Evolutionary conservation across 2,113 vertebrate species (phyloP), one percentile per base, ranked within the genome.

Genomic region (Chiloscyllium plagiosum): DNA sequence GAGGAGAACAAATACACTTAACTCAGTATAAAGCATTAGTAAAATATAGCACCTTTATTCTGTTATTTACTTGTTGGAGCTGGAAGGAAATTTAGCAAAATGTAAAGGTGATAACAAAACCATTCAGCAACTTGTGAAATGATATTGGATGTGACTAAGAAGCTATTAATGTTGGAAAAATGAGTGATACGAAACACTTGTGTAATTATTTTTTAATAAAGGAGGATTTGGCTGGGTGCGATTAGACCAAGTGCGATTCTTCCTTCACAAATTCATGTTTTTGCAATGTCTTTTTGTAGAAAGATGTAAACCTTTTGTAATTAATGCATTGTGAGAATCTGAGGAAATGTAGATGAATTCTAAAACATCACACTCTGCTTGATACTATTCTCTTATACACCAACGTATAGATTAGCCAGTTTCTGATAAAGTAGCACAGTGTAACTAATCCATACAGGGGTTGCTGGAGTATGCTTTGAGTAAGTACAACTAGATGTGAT

Each of bases 51-150:
- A 61, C 61, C 65, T n/a, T 93, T 66, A 8, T 90, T 93, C 65
- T 65, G 37, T 37, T 20, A n/a, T 93, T 66, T n/a, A 93, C 66
- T 93, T 17, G 8, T 37, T 22, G 61, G 37, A 93, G 33, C 17
- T 37, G 33, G 61, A 42, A 90, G 26, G 22, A 90, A 90, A 90
- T 90, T 90, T 90, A 93, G 1, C 89, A 93, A n/a, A 90, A n/a
- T 66, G 6, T 17, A 20, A 33, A 37, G 5, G 19, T 93, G 65
- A 93, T 17, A 66, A 37, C 56, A 93, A 93, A 66, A 66, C 61
- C 65, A 90, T 90, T 93, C 66, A 93, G 29, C 37, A 66, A 37
- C 56, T 65, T 87, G 13, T 37, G 61, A 20, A 66, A 93, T 93
- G 33, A 61, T 37, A 33, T 93, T 66, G 0, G 2, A 92, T 37